Evolutionary conservation across 2,113 vertebrate genomes (phyloP).

Genomic region (Rhynchopsitta pachyrhyncha): DNA sequence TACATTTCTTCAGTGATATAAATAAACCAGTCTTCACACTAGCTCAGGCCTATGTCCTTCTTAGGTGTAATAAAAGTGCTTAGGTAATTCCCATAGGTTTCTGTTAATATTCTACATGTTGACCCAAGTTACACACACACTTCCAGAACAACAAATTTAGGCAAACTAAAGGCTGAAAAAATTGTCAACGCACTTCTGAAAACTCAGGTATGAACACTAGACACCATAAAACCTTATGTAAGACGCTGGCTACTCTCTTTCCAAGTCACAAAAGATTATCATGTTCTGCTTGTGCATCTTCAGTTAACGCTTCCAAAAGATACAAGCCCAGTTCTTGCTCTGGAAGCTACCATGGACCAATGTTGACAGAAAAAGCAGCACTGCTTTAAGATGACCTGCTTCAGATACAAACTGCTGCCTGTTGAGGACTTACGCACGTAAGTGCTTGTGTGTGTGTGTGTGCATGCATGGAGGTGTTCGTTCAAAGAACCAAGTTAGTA

Average conservation of each 20-base stretch:
- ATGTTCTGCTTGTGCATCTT: background rate
- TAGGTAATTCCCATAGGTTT: background rate
- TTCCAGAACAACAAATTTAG: background rate
- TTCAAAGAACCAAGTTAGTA: background rate
- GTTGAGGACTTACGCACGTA: background rate
- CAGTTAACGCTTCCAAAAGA: background rate
- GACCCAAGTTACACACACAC: background rate
- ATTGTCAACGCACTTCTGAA: background rate
- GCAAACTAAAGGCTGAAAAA: background rate
- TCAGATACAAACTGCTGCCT: background rate
- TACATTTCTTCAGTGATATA: slow-evolving; percentile 15
- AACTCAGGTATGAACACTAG: background rate
- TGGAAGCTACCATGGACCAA: background rate
- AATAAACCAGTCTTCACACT: background rate
- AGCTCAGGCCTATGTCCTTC: background rate
- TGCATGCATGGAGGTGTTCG: background rate
- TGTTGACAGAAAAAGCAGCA: background rate
- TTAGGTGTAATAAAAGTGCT: background rate
- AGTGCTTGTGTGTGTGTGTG: background rate
- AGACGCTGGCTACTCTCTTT: background rate
- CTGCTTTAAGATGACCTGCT: background rate
- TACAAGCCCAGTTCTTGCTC: background rate
- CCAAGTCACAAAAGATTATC: background rate
- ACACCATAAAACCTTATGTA: background rate
- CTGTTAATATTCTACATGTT: background rate